Conservation (phyloP, 2,797 vertebrate species). For the Aythya fuligula region DNA sequence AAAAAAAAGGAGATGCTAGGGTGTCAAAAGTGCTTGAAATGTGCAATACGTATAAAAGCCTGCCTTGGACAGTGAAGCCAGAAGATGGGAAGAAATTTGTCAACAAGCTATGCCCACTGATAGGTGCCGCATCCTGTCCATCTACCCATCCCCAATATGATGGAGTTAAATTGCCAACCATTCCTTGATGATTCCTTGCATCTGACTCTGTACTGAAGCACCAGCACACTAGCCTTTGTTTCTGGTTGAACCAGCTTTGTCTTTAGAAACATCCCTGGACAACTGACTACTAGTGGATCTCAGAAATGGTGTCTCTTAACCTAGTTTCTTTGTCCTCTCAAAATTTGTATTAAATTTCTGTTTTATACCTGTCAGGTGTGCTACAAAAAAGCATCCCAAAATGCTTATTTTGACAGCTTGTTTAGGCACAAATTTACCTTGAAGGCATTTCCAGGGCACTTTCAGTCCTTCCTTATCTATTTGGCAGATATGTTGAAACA, state of each 20-base stretch:
- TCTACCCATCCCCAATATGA: neutral
- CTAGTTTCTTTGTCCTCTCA: neutral
- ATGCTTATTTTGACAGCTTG: neutral
- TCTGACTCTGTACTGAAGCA: neutral
- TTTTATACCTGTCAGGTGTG: neutral
- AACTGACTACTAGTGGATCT: neutral
- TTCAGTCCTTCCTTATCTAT: neutral
- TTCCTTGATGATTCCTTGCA: neutral
- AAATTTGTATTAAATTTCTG: neutral
- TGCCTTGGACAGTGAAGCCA: neutral
- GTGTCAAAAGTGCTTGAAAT: neutral
- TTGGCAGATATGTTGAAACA: neutral
- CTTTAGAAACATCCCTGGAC: neutral
- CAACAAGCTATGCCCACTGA: accelerated
- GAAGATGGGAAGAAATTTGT: neutral
- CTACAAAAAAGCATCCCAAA: neutral
- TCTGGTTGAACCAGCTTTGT: accelerated
- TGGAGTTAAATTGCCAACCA: neutral
- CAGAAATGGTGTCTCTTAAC: neutral
- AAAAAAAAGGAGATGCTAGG: neutral
- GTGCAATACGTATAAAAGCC: neutral
- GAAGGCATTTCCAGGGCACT: neutral
- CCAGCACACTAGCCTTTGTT: neutral
- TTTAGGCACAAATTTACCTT: neutral
- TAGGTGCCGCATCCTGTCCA: neutral